Percentiles rank a stretch among this genome's conserved stretches.
Conservation (phyloP, 2,888 invertebrate genomes). For the Automeris io region DNA sequence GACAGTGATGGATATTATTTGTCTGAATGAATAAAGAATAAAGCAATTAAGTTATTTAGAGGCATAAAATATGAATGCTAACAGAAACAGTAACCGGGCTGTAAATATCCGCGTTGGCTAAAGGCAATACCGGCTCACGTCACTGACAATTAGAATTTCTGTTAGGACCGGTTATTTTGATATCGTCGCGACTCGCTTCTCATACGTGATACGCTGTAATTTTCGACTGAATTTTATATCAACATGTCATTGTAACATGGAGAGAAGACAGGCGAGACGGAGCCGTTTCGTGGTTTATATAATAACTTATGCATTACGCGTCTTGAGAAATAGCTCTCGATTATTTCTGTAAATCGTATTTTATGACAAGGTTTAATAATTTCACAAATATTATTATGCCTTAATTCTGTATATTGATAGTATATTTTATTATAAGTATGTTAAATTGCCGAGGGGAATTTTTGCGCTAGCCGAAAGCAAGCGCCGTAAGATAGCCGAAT, state of each 20-base stretch:
- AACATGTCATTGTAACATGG: background rate
- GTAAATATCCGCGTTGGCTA: conserved; percentile 4
- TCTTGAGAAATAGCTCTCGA: background rate
- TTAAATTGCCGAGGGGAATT: too few relatives aligned
- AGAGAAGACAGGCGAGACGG: background rate
- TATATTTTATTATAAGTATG: too few relatives aligned
- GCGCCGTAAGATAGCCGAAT: too few relatives aligned
- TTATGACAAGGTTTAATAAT: too few relatives aligned
- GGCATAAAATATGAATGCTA: too few relatives aligned
- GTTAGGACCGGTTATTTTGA: conserved; percentile 8
- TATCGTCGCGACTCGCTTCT: conserved; percentile 2
- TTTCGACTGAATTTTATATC: conserved; percentile 6
- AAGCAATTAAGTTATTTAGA: too few relatives aligned
- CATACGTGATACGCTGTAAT: conserved; percentile 4
- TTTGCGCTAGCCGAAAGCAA: too few relatives aligned
- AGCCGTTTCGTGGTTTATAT: background rate
- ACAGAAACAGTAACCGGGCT: background rate
- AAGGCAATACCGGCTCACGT: conserved; percentile 1
- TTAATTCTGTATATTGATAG: too few relatives aligned
- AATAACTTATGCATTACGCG: background rate
- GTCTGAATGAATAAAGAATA: too few relatives aligned
- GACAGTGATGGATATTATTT: too few relatives aligned
- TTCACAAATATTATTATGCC: too few relatives aligned
- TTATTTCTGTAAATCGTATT: too few relatives aligned
- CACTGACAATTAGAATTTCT: conserved; percentile 9